Evolutionary conservation across 2,113 vertebrate genomes (phyloP).

Genomic region (Quiscalus mexicanus): DNA sequence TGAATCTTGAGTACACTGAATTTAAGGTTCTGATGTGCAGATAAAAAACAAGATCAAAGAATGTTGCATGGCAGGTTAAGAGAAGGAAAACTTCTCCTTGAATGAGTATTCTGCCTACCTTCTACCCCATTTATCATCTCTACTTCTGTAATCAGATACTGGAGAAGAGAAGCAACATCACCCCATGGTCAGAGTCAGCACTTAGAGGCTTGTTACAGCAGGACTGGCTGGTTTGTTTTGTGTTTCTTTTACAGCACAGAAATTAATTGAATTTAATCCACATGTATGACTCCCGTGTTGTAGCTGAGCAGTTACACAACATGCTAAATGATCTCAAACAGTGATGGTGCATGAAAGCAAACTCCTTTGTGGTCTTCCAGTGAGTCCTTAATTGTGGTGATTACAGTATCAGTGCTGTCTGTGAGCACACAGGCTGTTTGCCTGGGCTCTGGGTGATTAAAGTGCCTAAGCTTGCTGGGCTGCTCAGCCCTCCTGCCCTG

Average conservation of each 20-base stretch:
- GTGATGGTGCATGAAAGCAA: neutral
- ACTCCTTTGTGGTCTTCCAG: neutral
- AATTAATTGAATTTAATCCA: neutral
- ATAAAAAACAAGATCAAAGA: neutral
- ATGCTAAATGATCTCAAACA: accelerated
- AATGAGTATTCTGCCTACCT: neutral
- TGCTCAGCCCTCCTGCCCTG: neutral
- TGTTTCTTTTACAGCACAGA: neutral
- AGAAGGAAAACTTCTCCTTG: neutral
- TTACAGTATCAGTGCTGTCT: neutral
- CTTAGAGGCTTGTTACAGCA: neutral
- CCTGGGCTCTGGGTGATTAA: neutral
- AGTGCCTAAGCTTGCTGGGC: neutral
- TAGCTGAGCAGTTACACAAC: neutral
- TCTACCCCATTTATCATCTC: neutral
- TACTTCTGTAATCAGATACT: neutral
- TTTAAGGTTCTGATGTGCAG: neutral
- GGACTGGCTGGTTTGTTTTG: neutral
- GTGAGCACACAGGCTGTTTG: neutral
- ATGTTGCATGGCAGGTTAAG: neutral
- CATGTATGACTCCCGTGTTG: neutral
- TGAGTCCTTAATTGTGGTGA: neutral
- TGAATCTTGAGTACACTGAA: neutral
- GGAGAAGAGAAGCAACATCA: neutral
- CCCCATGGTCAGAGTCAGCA: neutral